These are phyloP conservation scores for Corythornis leucogaster DNA, from an alignment of 2,797 vertebrate genomes.

Conservation along the genomic window DNA sequence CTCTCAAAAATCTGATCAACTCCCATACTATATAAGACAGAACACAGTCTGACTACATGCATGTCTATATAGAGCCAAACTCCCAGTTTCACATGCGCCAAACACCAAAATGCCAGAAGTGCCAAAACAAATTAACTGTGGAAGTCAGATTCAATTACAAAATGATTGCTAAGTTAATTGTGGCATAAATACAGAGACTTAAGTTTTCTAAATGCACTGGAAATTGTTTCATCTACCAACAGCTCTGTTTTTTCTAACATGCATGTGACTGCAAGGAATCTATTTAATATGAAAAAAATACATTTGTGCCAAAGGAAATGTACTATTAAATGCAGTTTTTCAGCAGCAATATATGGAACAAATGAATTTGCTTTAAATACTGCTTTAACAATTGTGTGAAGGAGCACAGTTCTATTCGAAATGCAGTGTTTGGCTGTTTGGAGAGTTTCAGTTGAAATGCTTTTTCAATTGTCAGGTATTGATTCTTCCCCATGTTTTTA, in stretches of 20 bases:
- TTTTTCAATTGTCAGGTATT: slow-evolving; percentile 28
- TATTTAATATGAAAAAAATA: not conserved
- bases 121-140: slow-evolving; percentile 44
- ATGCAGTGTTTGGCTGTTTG: not conserved
- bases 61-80: not conserved
- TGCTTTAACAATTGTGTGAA: not conserved
- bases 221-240: slow-evolving; percentile 38
- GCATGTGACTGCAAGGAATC: not conserved
- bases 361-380: not conserved
- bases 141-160: slow-evolving; percentile 29
- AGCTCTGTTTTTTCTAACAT: slow-evolving; percentile 42
- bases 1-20: not conserved
- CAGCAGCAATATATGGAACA: not conserved
- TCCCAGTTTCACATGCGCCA: not conserved
- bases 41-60: accelerated
- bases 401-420: not conserved
- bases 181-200: slow-evolving; percentile 37
- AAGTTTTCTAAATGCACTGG: slow-evolving; percentile 34
- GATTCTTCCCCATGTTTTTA: slow-evolving; percentile 32
- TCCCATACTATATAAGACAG: accelerated
- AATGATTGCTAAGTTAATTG: slow-evolving; percentile 11
- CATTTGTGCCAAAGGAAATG: not conserved
- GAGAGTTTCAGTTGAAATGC: not conserved
- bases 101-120: not conserved
- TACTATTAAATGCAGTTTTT: not conserved